phyloP scores from a whole-genome alignment of 1,140 invertebrate species.

The Drosophila pseudoananassae region DNA sequence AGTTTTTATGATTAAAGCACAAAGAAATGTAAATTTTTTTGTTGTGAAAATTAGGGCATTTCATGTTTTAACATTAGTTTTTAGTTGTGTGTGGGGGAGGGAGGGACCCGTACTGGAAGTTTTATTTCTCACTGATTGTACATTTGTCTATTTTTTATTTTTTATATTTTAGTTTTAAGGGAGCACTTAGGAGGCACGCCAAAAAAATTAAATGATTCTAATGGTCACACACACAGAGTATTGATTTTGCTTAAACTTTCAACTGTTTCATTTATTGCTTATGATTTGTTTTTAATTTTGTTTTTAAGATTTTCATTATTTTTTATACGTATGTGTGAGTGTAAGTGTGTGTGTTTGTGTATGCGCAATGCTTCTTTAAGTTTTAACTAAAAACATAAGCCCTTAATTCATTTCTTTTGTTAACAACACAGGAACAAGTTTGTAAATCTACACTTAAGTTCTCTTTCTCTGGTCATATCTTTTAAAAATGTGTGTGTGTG shows the following conservation, averaged over 20 bases:
- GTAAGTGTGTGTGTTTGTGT: constrained; percentile 31
- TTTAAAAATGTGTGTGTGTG: constrained; percentile 1
- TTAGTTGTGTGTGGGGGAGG: neutral
- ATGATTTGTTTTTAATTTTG: constrained; percentile 24
- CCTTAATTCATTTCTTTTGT: constrained; percentile 37
- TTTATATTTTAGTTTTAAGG: constrained; percentile 12
- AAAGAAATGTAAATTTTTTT: constrained; percentile 14
- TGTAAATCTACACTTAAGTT: constrained; percentile 55
- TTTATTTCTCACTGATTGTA: constrained; percentile 45
- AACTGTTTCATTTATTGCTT: constrained; percentile 50
- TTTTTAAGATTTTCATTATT: constrained; percentile 7
- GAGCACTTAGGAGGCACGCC: constrained; percentile 31
- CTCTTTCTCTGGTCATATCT: constrained; percentile 15
- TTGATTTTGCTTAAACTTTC: constrained; percentile 5
- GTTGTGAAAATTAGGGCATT: neutral
- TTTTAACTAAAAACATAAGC: constrained; percentile 40
- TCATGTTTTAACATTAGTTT: constrained; percentile 22
- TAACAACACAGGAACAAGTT: constrained; percentile 81
- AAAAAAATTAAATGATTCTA: constrained; percentile 23
- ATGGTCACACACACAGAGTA: constrained; percentile 25
- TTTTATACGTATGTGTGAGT: constrained; percentile 7
- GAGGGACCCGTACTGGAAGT: constrained; percentile 23
- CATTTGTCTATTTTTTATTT: constrained; percentile 35
- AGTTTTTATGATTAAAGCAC: constrained; percentile 12
- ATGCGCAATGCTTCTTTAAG: constrained; percentile 17